Conservation (phyloP, 2,888 invertebrate genomes). For the Idaea aversata region DNA sequence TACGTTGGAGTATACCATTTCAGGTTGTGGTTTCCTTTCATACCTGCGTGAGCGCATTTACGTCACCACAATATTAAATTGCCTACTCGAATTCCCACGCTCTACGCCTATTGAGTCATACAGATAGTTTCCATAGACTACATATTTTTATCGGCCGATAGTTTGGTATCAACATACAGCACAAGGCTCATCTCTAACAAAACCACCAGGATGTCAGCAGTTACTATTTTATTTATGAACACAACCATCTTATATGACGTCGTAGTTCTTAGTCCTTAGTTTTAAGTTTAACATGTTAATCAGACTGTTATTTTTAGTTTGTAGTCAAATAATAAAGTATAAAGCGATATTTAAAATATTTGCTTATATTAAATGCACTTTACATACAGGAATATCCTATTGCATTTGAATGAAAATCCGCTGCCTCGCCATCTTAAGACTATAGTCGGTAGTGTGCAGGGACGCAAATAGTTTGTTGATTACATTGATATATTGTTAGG, state of each 20-base stretch:
- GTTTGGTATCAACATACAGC: background rate
- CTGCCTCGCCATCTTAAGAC: background rate
- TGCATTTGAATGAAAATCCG: background rate
- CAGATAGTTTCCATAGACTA: background rate
- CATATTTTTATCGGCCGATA: background rate
- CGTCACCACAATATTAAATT: slow-evolving; percentile 21
- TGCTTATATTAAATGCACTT: too few relatives aligned
- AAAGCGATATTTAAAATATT: too few relatives aligned
- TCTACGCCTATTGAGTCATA: slow-evolving; percentile 12
- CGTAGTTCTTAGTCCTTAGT: too few relatives aligned
- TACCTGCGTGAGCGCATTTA: slow-evolving; percentile 19
- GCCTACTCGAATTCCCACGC: slow-evolving; percentile 24
- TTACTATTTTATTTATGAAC: too few relatives aligned
- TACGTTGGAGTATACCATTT: slow-evolving; percentile 2
- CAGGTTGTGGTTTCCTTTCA: slow-evolving; percentile 22
- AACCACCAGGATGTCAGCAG: background rate
- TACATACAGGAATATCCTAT: too few relatives aligned
- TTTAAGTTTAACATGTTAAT: too few relatives aligned
- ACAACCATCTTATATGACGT: too few relatives aligned
- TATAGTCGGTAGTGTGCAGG: background rate
- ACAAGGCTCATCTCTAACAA: background rate
- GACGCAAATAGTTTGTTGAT: background rate
- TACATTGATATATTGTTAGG: background rate
- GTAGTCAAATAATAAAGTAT: too few relatives aligned
- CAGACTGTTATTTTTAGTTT: too few relatives aligned